Percentiles rank a stretch among this genome's conserved stretches.
Conservation (phyloP, 2,113 vertebrate species). For the Pangasianodon hypophthalmus region DNA sequence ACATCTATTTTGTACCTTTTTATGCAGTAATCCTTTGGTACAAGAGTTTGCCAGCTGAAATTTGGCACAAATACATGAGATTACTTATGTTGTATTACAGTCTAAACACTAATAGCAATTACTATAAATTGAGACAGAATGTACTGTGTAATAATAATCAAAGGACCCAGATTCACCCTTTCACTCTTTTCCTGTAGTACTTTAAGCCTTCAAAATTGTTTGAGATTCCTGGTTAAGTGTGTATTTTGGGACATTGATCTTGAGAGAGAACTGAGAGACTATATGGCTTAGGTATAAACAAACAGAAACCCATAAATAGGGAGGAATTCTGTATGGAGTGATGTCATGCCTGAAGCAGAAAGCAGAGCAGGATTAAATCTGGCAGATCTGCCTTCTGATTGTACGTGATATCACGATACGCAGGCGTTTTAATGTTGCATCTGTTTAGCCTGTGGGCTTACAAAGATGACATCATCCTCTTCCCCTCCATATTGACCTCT, state of each 20-base stretch:
- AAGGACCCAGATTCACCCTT: not conserved
- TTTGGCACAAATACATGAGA: not conserved
- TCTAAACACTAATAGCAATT: not conserved
- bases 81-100: not conserved
- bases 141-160: not conserved
- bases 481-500: conserved; percentile 41
- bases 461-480: conserved; percentile 43
- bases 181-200: not conserved
- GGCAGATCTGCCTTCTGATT: not conserved
- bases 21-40: not conserved
- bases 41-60: not conserved
- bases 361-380: not conserved
- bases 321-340: not conserved
- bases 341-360: not conserved
- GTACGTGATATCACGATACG: conserved; percentile 54
- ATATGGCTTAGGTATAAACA: not conserved
- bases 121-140: not conserved
- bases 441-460: conserved; percentile 58
- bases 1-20: not conserved
- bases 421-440: conserved; percentile 46
- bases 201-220: not conserved
- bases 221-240: not conserved
- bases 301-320: not conserved
- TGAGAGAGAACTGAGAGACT: not conserved
- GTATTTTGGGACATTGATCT: not conserved